Conservation (phyloP, 2,888 invertebrate species). For the Cantharis lateralis region DNA sequence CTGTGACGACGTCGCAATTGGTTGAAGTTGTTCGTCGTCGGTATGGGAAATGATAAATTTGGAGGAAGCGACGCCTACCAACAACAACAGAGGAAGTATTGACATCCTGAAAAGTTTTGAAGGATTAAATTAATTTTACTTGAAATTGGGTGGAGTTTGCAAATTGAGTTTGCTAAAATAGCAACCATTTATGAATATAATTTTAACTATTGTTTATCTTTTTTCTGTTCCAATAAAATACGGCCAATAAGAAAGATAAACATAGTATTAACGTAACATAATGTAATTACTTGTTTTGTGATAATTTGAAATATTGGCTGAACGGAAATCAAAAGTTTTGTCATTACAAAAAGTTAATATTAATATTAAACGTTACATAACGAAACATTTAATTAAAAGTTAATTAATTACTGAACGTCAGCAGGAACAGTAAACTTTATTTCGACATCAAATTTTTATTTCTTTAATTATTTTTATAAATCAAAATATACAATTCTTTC, state of each 20-base stretch:
- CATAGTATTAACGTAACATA: not conserved
- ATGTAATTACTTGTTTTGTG: not conserved
- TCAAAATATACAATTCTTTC: not conserved
- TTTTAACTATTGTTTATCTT: not conserved
- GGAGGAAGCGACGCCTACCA: slow-evolving; percentile 43
- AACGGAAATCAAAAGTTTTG: not conserved
- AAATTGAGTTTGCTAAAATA: not conserved
- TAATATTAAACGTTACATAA: not conserved
- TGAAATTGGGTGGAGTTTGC: slow-evolving; percentile 10
- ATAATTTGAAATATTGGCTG: not conserved
- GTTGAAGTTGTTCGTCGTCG: slow-evolving; percentile 44
- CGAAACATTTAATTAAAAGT: not conserved
- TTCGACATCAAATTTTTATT: not conserved
- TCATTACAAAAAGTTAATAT: not conserved
- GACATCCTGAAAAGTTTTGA: slow-evolving; percentile 48
- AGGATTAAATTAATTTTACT: slow-evolving; percentile 23
- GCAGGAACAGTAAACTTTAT: not conserved
- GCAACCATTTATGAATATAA: not conserved
- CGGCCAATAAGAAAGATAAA: not conserved
- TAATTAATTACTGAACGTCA: not conserved
- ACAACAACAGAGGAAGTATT: slow-evolving; percentile 43
- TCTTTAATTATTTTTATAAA: not conserved
- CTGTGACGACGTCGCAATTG: slow-evolving; percentile 49
- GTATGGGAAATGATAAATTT: slow-evolving; percentile 41
- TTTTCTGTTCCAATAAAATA: not conserved